Percentiles rank a stretch among this genome's conserved stretches.
These are phyloP conservation scores for Samia ricini DNA, from an alignment of 1,140 invertebrate species.

Conservation along the genomic window DNA sequence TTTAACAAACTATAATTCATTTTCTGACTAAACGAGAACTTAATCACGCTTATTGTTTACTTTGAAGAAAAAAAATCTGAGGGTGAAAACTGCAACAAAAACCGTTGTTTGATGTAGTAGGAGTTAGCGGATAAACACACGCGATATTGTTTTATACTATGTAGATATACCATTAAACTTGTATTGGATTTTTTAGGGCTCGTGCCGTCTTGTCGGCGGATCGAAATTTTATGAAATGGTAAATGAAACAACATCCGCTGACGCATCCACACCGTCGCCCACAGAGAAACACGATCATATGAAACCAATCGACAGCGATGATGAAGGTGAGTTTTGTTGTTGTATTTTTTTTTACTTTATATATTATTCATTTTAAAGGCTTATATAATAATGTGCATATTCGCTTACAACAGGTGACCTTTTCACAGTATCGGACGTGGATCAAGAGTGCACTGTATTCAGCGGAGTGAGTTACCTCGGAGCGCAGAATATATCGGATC, in stretches of 20 bases:
- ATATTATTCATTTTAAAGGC: no score
- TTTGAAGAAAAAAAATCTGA: no score
- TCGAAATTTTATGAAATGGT: slow-evolving; percentile 72
- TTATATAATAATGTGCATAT: no score
- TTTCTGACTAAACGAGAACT: no score
- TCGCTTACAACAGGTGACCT: background rate
- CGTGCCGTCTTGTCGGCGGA: slow-evolving; percentile 67
- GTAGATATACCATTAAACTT: no score
- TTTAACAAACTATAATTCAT: no score
- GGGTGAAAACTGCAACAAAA: no score
- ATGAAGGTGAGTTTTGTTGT: slow-evolving; percentile 78
- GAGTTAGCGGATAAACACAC: no score
- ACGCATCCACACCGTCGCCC: slow-evolving; percentile 73
- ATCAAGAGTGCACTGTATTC: slow-evolving; percentile 94
- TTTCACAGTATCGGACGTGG: slow-evolving; percentile 82
- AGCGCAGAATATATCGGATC: slow-evolving; percentile 94
- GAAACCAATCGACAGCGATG: slow-evolving; percentile 85
- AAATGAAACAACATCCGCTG: slow-evolving; percentile 59
- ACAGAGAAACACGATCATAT: slow-evolving; percentile 87
- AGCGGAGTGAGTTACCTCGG: slow-evolving; percentile 97
- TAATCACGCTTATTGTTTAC: no score
- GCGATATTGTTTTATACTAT: no score
- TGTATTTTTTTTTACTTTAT: no score
- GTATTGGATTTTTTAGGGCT: slow-evolving; percentile 46
- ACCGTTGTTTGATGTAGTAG: no score